These are phyloP conservation scores for Denticeps clupeoides DNA, from an alignment of 2,797 vertebrate species.

Conservation along the genomic window DNA sequence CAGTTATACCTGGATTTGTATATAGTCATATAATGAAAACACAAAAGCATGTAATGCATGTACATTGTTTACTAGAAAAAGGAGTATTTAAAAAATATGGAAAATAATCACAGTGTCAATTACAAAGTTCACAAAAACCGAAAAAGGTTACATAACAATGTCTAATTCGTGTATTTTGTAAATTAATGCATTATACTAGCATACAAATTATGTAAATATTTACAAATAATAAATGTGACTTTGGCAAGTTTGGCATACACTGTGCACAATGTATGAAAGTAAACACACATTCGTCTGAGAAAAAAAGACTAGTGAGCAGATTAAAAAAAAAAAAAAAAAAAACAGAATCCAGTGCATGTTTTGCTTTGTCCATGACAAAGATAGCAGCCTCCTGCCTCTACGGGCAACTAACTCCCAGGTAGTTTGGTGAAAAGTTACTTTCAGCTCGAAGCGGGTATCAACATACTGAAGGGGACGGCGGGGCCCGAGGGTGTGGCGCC, in stretches of 20 bases:
- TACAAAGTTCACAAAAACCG: slow-evolving; percentile 54
- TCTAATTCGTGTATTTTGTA: slow-evolving; percentile 43
- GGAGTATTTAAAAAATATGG: slow-evolving; percentile 69
- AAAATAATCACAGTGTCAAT: slow-evolving; percentile 54
- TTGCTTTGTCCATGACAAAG: slow-evolving; percentile 46
- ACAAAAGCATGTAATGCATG: neutral
- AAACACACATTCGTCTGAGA: slow-evolving; percentile 45
- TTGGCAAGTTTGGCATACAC: slow-evolving; percentile 65
- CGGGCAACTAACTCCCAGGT: too few species aligned
- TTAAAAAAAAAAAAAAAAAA: slow-evolving; percentile 29
- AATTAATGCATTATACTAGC: slow-evolving; percentile 52
- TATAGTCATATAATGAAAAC: neutral
- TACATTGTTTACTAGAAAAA: slow-evolving; percentile 46
- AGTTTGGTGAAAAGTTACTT: too few species aligned
- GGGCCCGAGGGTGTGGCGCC: slow-evolving; percentile 48
- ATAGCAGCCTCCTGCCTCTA: slow-evolving; percentile 41
- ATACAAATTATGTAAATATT: slow-evolving; percentile 33
- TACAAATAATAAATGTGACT: slow-evolving; percentile 40
- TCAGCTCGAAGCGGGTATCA: slow-evolving; percentile 56
- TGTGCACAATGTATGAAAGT: slow-evolving; percentile 45
- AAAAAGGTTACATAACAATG: slow-evolving; percentile 30
- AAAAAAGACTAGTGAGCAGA: slow-evolving; percentile 49
- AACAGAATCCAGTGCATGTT: slow-evolving; percentile 65
- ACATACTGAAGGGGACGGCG: slow-evolving; percentile 56
- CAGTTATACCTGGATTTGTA: neutral